Base-by-base conservation (phyloP, 2,888 invertebrate species). In the Limnephilus rhombicus region DNA sequence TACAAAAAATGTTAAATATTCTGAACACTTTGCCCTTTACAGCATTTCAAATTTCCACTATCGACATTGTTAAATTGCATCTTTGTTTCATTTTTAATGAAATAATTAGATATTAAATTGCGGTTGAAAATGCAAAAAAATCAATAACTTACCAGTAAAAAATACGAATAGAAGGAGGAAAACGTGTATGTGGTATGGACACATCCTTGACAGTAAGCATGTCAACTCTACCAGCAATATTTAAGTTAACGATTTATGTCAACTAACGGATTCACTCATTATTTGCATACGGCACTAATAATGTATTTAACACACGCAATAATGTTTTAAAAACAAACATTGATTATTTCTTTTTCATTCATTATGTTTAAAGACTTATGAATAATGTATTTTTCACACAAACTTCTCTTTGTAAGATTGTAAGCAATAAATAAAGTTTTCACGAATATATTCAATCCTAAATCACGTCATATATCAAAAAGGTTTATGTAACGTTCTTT, bases 231-330 rank as follows among this genome's bases (percentile, higher is more conserved):
- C 83, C 24, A n/a, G 49, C 80, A 92, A 82, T 89, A 87, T 53
- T 91, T 81, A 80, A 91, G 85, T 83, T 31, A 85, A 81, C 53
- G 53, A 24, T 90, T 81, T 37, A 49, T 85, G 91, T 93, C 93
- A 93, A 92, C 93, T 93, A 85, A 92, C 92, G 31, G 93, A 93
- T 90, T 93, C 93, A 92, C 93, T 91, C 93, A 93, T 93, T 90
- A 86, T 85, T 85, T 87, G 81, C 18, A 45, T 34, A 31, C 49
- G n/a, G 18, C 90, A 86, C 80, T 85, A 68, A 13, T 90, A 34
- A 34, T 85, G 85, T 83, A 24, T 37, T 37, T 24, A 41, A 37
- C 41, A 34, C 11, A 24, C n/a, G 9, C 68, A n/a, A 37, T 3
- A 37, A 83, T 37, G 1, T 37, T 24, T 34, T 24, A 15, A 83